Evolutionary conservation across 1,140 invertebrate species (phyloP).

Genomic region (Pseudobourletiella spinata): DNA sequence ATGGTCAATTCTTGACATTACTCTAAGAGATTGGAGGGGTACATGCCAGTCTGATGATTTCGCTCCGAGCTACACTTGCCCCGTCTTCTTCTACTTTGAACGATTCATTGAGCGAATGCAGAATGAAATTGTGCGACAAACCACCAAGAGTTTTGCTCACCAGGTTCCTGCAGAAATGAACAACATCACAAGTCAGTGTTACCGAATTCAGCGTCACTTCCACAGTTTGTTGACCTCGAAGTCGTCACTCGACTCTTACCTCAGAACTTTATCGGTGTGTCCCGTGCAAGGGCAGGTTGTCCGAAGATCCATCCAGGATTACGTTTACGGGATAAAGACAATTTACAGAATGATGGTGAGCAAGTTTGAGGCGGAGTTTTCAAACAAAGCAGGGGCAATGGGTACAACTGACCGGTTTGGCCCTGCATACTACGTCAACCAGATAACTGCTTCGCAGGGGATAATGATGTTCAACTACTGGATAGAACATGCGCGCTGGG

Average conservation of each 20-base stretch:
- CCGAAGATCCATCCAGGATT: slow-evolving; percentile 10
- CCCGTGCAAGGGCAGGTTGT: not conserved
- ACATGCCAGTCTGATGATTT: slow-evolving; percentile 21
- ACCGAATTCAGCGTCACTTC: slow-evolving; percentile 15
- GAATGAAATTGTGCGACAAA: slow-evolving; percentile 11
- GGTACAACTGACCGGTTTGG: slow-evolving; percentile 4
- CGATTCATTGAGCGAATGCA: slow-evolving; percentile 25
- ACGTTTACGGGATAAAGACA: slow-evolving; percentile 22
- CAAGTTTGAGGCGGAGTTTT: slow-evolving; percentile 27
- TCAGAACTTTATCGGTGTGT: slow-evolving; percentile 12
- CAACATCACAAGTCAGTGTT: not conserved
- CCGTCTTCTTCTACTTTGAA: slow-evolving; percentile 27
- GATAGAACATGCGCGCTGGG: slow-evolving; percentile 24
- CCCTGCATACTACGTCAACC: slow-evolving; percentile 26
- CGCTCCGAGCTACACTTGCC: slow-evolving; percentile 21
- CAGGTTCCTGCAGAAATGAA: not conserved
- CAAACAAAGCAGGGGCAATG: not conserved
- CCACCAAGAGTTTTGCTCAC: not conserved
- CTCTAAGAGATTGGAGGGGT: slow-evolving; percentile 24
- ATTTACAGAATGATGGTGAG: slow-evolving; percentile 23
- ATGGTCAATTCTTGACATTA: slow-evolving; percentile 15
- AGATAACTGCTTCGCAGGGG: slow-evolving; percentile 23
- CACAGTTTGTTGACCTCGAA: slow-evolving; percentile 5
- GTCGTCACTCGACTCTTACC: slow-evolving; percentile 9
- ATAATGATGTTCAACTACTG: slow-evolving; percentile 20